phyloP scores from a whole-genome alignment of 2,113 vertebrate genomes.

The Mobula hypostoma region DNA sequence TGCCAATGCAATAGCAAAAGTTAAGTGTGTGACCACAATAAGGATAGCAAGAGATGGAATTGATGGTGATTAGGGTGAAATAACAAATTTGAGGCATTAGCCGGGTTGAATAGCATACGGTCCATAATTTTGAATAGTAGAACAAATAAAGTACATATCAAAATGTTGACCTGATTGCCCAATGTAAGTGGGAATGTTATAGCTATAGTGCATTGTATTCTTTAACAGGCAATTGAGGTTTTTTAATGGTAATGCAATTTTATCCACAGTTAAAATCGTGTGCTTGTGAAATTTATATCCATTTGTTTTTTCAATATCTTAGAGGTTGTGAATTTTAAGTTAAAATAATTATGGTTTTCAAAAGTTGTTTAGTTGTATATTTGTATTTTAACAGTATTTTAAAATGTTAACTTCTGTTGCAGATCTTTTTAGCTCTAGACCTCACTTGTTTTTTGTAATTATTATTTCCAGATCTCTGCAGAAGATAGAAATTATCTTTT shows the following conservation, averaged over 20 bases:
- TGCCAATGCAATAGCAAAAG: too few species aligned
- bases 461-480: slow-evolving; percentile 57
- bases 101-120: too few species aligned
- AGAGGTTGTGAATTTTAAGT: background rate
- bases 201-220: background rate
- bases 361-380: background rate
- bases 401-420: background rate
- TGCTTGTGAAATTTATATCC: background rate
- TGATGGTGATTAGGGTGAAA: too few species aligned
- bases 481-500: slow-evolving; percentile 65
- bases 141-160: background rate
- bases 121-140: background rate
- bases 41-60: too few species aligned
- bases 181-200: background rate
- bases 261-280: background rate
- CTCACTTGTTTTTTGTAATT: background rate
- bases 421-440: background rate
- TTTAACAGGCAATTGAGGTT: background rate
- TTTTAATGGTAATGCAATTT: background rate
- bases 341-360: background rate
- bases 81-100: too few species aligned
- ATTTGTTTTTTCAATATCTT: background rate
- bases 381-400: background rate
- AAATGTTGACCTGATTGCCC: background rate
- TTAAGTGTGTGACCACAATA: too few species aligned